Evolutionary conservation across 2,888 invertebrate species (phyloP), one percentile per base, ranked within the genome.

Genomic region (Drepana falcataria): DNA sequence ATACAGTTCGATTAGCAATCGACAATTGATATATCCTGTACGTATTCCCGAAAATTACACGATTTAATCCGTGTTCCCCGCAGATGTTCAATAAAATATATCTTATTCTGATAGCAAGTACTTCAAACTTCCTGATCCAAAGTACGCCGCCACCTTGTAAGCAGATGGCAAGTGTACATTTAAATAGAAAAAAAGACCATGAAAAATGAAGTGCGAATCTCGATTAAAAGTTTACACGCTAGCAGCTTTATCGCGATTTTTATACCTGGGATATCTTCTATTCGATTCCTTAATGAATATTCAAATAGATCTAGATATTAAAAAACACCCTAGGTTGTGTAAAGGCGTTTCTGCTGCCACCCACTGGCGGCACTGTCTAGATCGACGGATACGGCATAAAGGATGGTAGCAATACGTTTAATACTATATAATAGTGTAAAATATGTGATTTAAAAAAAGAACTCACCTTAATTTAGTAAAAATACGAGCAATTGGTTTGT

Each of bases 171-270:
- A 64, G 57, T 67, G 52, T 56, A 54, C 56, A 64, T 58, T 60
- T 64, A 68, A 67, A 70, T 70, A 64, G 67, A 68, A 63, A 62
- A 63, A 65, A 65, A 60, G 61, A 53, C 49, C 49, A 37, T 55
- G 40, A 48, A 73, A 75, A 73, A 80, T 73, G 66, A 69, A 65
- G 61, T 59, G 68, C 62, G 71, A 81, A 83, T 83, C 81, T 75
- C 77, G 77, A 77, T 80, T 75, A 71, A 83, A 86, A 86, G 81
- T 83, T 80, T 78, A 74, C 76, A 77, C 85, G 79, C 87, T 81
- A 67, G 56, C 59, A 74, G 86, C 79, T 70, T 69, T 70, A 81
- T 81, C 76, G 80, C 61, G 57, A 77, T 76, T 77, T 81, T 77
- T 81, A 37, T 78, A 85, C 84, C 84, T 79, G 77, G 21, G 79